A percentile compares a stretch with the other conserved stretches of the same genome.
Conservation (phyloP, 2,113 vertebrate genomes). For the Mola mola region DNA sequence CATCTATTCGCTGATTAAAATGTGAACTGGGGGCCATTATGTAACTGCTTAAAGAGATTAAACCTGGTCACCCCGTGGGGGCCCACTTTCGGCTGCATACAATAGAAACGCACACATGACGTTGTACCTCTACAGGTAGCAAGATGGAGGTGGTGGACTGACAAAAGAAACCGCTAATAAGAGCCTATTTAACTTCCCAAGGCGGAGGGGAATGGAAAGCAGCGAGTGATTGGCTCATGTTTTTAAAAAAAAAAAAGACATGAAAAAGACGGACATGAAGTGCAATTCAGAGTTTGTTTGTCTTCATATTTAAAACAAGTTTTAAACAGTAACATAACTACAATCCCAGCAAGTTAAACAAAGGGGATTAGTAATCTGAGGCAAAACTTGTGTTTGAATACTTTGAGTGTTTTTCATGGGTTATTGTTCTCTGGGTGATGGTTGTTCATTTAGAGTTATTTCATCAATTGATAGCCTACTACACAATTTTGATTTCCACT, state of each 20-base stretch:
- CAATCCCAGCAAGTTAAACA: neutral
- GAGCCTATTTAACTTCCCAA: neutral
- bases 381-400: too few relatives aligned
- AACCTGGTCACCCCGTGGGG: constrained; percentile 57
- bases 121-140: constrained; percentile 22
- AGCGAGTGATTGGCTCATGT: too few relatives aligned
- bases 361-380: neutral
- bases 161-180: neutral
- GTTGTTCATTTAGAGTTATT: too few relatives aligned
- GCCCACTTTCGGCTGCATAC: constrained; percentile 50
- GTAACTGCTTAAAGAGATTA: constrained; percentile 79
- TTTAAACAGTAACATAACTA: neutral
- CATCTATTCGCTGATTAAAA: constrained; percentile 82
- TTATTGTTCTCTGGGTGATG: too few relatives aligned
- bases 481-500: too few relatives aligned
- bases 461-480: too few relatives aligned
- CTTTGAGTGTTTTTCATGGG: too few relatives aligned
- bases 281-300: neutral
- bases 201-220: too few relatives aligned
- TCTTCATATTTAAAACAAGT: neutral
- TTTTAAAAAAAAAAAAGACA: neutral
- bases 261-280: neutral
- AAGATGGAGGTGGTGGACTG: neutral
- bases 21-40: constrained; percentile 74
- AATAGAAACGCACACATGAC: constrained; percentile 40